Evolutionary conservation across 2,888 invertebrate genomes (phyloP).

Genomic region (Ganaspis brasiliensis): DNA sequence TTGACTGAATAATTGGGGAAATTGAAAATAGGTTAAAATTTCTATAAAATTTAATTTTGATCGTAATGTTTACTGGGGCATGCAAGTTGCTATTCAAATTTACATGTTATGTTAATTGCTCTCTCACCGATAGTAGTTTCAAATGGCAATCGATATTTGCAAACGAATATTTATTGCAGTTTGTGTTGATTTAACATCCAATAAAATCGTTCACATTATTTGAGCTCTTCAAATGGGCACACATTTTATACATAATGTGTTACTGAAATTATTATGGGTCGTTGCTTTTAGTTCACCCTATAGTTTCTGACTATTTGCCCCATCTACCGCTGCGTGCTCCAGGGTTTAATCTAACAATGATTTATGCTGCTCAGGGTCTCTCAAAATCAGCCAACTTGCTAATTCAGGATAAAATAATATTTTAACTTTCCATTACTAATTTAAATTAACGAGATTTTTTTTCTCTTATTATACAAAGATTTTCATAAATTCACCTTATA

Average conservation of each 20-base stretch:
- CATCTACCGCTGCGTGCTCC: constrained; percentile 64
- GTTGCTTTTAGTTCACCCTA: constrained; percentile 76
- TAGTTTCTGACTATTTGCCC: constrained; percentile 71
- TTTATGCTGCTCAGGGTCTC: constrained; percentile 76
- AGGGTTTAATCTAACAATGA: constrained; percentile 79
- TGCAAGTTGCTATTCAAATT: constrained; percentile 3
- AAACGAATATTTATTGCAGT: constrained; percentile 20
- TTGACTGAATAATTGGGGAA: too few relatives aligned
- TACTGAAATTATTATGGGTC: constrained; percentile 66
- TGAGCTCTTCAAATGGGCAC: neutral
- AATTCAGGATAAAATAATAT: neutral
- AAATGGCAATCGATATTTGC: constrained; percentile 22
- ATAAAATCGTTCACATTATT: constrained; percentile 19
- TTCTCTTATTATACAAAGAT: neutral
- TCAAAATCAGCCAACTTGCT: constrained; percentile 61
- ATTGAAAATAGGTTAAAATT: neutral
- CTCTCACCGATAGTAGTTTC: constrained; percentile 6
- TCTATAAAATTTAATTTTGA: neutral
- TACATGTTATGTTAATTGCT: constrained; percentile 33
- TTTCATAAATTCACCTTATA: too few relatives aligned
- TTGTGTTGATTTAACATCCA: constrained; percentile 23
- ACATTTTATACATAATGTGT: neutral
- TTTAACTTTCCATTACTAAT: neutral
- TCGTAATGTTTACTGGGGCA: constrained; percentile 3
- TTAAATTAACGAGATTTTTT: neutral